These are phyloP conservation scores for Ennomos erosarius DNA, from an alignment of 2,888 invertebrate genomes.

Conservation along the genomic window DNA sequence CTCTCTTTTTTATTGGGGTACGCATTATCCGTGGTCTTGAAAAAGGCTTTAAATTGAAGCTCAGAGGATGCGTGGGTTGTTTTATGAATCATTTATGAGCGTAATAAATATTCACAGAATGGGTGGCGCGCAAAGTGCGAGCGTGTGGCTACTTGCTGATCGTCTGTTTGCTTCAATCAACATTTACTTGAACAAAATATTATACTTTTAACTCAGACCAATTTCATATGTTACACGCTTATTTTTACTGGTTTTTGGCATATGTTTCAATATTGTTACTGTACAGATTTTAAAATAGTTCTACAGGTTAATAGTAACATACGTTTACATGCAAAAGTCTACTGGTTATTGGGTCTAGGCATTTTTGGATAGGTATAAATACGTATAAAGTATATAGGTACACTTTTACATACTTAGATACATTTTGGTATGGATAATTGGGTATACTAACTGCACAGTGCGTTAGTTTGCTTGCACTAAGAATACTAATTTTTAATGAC, in stretches of 20 bases:
- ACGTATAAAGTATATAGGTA: conserved; percentile 14
- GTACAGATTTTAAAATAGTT: no score
- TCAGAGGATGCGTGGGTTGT: conserved; percentile 46
- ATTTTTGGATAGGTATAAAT: neutral
- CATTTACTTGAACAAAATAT: no score
- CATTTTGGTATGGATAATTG: no score
- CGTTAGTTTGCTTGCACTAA: conserved; percentile 3
- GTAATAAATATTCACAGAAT: conserved; percentile 27
- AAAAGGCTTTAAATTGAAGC: conserved; percentile 48
- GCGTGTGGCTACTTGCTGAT: conserved; percentile 8
- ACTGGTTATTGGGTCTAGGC: conserved; percentile 16
- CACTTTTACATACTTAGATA: conserved; percentile 11
- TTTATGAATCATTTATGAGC: conserved; percentile 42
- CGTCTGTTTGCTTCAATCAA: conserved; percentile 2
- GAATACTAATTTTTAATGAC: conserved; percentile 4
- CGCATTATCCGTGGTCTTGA: conserved; percentile 50
- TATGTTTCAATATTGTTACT: no score
- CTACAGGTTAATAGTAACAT: neutral
- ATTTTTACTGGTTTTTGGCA: no score
- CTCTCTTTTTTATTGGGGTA: conserved; percentile 57
- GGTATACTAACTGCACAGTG: conserved; percentile 7
- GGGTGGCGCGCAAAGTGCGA: conserved; percentile 10
- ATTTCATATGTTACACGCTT: no score
- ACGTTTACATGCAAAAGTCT: conserved; percentile 18
- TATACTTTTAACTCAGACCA: no score